These are phyloP conservation scores for Adelognathus sp. DNA, from an alignment of 2,888 invertebrate species.

Conservation along the genomic window DNA sequence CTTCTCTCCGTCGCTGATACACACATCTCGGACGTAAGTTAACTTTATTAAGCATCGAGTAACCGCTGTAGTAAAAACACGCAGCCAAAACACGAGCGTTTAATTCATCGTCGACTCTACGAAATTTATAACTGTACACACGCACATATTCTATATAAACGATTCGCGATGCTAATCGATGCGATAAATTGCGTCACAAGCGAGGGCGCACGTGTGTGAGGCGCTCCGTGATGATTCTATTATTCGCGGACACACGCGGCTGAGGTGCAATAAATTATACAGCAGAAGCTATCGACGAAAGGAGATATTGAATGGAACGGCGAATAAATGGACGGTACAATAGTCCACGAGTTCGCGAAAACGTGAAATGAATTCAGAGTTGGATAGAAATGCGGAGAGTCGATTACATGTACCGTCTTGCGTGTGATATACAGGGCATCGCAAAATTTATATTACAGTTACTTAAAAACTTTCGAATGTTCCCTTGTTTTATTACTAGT, in stretches of 20 bases:
- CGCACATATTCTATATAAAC: conserved; percentile 8
- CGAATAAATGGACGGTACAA: conserved; percentile 14
- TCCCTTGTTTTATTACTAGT: too few species aligned
- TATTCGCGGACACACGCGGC: neutral
- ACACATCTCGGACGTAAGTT: neutral
- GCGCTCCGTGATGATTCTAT: neutral
- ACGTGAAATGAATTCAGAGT: conserved; percentile 36
- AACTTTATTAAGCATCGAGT: conserved; percentile 12
- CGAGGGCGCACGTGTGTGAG: neutral
- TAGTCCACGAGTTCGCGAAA: neutral
- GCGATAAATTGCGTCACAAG: neutral
- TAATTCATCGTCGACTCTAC: neutral
- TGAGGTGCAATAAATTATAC: conserved; percentile 32
- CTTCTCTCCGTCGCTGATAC: too few species aligned
- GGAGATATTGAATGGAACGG: conserved; percentile 39
- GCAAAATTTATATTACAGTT: too few species aligned
- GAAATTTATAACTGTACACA: neutral
- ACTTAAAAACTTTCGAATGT: too few species aligned
- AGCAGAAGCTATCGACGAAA: neutral
- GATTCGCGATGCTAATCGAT: neutral
- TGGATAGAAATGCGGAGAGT: conserved; percentile 1
- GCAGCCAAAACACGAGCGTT: neutral
- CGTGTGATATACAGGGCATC: neutral
- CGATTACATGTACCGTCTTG: neutral
- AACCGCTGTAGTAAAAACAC: neutral